Conservation (phyloP, 2,888 invertebrate genomes). For the Balanococcus diminutus region DNA sequence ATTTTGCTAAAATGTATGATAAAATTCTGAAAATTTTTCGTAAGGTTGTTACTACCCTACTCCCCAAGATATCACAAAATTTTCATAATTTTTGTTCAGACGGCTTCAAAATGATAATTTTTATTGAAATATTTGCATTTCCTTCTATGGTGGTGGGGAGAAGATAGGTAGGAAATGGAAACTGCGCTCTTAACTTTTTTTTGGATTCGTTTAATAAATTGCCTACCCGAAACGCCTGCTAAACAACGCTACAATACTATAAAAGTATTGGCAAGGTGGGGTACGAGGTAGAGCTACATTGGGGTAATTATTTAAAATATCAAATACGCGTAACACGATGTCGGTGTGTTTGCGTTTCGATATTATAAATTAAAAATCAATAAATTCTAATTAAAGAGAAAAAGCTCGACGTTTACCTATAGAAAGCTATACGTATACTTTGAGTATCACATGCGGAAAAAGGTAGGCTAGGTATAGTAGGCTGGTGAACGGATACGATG, state of each 20-base stretch:
- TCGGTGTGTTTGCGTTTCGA: background rate
- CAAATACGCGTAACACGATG: background rate
- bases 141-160: too few relatives aligned
- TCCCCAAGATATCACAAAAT: too few relatives aligned
- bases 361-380: slow-evolving; percentile 30
- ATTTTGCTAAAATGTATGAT: too few relatives aligned
- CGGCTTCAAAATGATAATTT: too few relatives aligned
- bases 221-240: background rate
- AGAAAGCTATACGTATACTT: background rate
- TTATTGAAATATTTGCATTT: too few relatives aligned
- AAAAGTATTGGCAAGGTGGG: too few relatives aligned
- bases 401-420: slow-evolving; percentile 24
- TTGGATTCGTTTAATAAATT: background rate
- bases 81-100: too few relatives aligned
- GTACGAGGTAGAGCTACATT: background rate
- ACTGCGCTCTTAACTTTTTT: too few relatives aligned
- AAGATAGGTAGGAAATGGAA: too few relatives aligned
- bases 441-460: background rate
- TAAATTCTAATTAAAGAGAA: slow-evolving; percentile 38
- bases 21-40: too few relatives aligned
- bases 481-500: slow-evolving; percentile 12
- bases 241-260: background rate
- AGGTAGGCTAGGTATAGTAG: background rate
- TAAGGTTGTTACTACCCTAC: too few relatives aligned
- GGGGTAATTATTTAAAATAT: background rate